Percentiles rank a stretch among this genome's conserved stretches.
These are phyloP conservation scores for Triplophysa dalaica DNA, from an alignment of 2,113 vertebrate genomes.

Conservation along the genomic window DNA sequence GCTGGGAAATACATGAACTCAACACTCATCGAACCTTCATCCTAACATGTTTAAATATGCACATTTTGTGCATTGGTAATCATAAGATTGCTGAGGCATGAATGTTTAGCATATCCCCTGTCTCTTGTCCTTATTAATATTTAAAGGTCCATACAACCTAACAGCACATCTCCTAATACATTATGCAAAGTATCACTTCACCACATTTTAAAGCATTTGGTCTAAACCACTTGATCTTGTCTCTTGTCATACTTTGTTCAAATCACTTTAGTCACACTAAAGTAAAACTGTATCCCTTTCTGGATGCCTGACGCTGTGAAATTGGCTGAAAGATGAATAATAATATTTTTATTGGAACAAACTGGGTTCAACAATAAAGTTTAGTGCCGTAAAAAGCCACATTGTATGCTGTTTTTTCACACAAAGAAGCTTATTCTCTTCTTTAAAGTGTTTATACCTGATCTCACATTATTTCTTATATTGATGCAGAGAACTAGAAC, in stretches of 20 bases:
- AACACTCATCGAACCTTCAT: neutral
- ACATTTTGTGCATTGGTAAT: slow-evolving; percentile 28
- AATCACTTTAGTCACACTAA: neutral
- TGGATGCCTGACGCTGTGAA: neutral
- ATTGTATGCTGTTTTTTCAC: neutral
- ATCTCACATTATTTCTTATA: neutral
- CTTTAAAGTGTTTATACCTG: neutral
- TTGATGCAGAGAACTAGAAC: neutral
- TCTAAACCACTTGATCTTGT: neutral
- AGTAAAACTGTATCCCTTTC: neutral
- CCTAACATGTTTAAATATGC: slow-evolving; percentile 15
- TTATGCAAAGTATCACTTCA: slow-evolving; percentile 25
- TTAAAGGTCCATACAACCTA: neutral
- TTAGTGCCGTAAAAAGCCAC: neutral
- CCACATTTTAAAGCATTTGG: slow-evolving; percentile 21
- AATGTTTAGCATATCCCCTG: slow-evolving; percentile 23
- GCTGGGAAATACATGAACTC: slow-evolving; percentile 6
- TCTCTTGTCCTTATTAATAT: slow-evolving; percentile 35
- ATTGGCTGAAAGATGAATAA: neutral
- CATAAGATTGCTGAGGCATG: neutral
- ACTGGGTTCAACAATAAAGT: slow-evolving; percentile 11
- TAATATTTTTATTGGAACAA: slow-evolving; percentile 23
- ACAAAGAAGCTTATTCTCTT: neutral
- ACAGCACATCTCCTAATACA: slow-evolving; percentile 12
- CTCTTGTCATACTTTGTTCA: neutral